Conservation (phyloP, 2,797 vertebrate species). For the Peromyscus attwateri region DNA sequence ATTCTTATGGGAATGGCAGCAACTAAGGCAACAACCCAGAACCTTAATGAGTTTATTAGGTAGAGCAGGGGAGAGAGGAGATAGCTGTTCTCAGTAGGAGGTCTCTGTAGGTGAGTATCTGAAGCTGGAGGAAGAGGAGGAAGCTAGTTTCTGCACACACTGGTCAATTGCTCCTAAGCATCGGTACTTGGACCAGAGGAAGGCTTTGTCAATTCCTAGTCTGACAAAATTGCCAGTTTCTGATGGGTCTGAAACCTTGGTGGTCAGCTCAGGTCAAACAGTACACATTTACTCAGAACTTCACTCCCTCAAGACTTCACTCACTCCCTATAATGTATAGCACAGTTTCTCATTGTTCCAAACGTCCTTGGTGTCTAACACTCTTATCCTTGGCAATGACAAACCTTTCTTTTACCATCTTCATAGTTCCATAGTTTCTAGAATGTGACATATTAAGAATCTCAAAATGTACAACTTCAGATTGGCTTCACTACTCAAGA, state of each 20-base stretch:
- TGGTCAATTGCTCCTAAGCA: not conserved
- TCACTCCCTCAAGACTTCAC: not conserved
- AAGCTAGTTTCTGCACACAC: not conserved
- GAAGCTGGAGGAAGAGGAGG: not conserved
- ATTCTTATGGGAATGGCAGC: not conserved
- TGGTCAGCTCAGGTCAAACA: not conserved
- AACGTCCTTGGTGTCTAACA: not conserved
- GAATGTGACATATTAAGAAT: not conserved
- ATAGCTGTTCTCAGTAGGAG: not conserved
- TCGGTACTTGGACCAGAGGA: not conserved
- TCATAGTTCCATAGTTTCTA: not conserved
- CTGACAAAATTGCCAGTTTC: not conserved
- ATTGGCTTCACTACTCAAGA: not conserved
- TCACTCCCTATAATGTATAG: not conserved
- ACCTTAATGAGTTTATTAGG: not conserved
- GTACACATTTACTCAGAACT: not conserved
- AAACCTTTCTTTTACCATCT: not conserved
- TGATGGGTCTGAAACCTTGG: not conserved
- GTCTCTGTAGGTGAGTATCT: not conserved
- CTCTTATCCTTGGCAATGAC: not conserved
- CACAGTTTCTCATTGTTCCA: not conserved
- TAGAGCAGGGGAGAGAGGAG: not conserved
- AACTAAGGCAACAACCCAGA: not conserved
- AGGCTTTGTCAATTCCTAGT: not conserved
- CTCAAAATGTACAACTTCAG: not conserved